A percentile compares a stretch with the other conserved stretches of the same genome.
phyloP scores from a whole-genome alignment of 2,797 vertebrate genomes.

The Ispidina lecontei region DNA sequence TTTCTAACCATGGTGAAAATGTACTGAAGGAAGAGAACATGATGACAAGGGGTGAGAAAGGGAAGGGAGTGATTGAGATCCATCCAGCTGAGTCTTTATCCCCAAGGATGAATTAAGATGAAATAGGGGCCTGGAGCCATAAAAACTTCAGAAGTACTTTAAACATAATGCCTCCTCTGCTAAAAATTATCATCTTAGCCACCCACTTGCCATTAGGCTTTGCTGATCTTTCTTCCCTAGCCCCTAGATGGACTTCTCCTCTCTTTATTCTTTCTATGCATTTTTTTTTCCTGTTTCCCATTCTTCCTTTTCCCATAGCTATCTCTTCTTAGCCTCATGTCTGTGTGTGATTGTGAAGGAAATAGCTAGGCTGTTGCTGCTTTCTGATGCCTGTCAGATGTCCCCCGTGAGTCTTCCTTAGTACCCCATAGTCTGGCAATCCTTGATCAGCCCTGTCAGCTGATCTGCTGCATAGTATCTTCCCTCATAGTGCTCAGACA shows the following conservation, averaged over 20 bases:
- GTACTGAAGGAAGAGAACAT: constrained; percentile 74
- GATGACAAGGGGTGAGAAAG: constrained; percentile 75
- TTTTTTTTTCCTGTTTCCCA: neutral
- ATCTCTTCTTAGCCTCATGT: neutral
- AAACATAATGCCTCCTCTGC: constrained; percentile 40
- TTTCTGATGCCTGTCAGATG: neutral
- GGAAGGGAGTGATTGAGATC: constrained; percentile 70
- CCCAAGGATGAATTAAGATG: constrained; percentile 68
- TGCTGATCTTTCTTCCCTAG: constrained; percentile 30
- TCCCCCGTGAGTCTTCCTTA: neutral
- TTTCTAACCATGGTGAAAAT: constrained; percentile 73
- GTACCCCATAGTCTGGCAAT: neutral
- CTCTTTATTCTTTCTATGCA: neutral
- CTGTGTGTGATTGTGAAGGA: neutral
- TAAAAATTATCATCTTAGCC: constrained; percentile 15
- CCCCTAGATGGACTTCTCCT: neutral
- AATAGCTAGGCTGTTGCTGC: neutral
- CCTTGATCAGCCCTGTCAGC: neutral
- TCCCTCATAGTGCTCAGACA: neutral
- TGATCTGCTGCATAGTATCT: neutral
- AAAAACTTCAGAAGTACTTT: constrained; percentile 62
- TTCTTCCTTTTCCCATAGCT: neutral
- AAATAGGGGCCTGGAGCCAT: constrained; percentile 41
- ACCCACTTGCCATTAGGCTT: neutral
- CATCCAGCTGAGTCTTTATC: constrained; percentile 72